These are phyloP conservation scores for Calameuta idolon DNA, from an alignment of 2,888 invertebrate genomes.

Conservation along the genomic window DNA sequence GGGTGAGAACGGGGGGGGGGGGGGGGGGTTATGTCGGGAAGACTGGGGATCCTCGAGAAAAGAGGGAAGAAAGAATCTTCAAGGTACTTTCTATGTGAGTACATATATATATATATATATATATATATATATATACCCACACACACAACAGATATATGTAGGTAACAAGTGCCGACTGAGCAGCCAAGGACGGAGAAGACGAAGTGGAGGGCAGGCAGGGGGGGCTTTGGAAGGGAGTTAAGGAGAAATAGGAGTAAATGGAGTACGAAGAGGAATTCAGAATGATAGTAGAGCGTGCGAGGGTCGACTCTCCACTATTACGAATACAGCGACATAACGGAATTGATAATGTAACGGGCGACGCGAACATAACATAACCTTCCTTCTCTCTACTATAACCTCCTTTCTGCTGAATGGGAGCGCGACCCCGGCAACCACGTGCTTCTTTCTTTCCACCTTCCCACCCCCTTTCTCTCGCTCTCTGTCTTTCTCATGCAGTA, in stretches of 20 bases:
- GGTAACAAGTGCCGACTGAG: not conserved
- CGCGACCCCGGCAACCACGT: slow-evolving; percentile 43
- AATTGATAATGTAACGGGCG: slow-evolving; percentile 66
- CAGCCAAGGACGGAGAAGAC: slow-evolving; percentile 7
- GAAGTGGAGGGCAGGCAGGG: slow-evolving; percentile 28
- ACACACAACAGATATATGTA: slow-evolving; percentile 1
- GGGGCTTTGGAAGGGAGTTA: slow-evolving; percentile 29
- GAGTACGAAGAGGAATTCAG: slow-evolving; percentile 46
- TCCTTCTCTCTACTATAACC: slow-evolving; percentile 37
- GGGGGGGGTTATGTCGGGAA: slow-evolving; percentile 33
- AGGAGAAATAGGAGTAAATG: slow-evolving; percentile 27
- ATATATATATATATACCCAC: not conserved
- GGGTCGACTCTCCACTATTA: slow-evolving; percentile 50
- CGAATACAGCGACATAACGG: slow-evolving; percentile 64
- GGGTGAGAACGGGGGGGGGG: slow-evolving; percentile 6
- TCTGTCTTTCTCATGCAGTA: not conserved
- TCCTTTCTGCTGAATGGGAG: slow-evolving; percentile 59
- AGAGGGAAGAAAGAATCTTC: slow-evolving; percentile 13
- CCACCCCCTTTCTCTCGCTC: not conserved
- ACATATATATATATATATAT: not conserved
- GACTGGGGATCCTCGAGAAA: slow-evolving; percentile 15
- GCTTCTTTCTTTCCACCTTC: slow-evolving; percentile 15
- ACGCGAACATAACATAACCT: slow-evolving; percentile 53
- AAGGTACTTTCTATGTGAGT: not conserved
- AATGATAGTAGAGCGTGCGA: slow-evolving; percentile 45